Percentiles rank a stretch among this genome's conserved stretches.
Evolutionary conservation across 1,140 invertebrate genomes (phyloP).

Genomic region (Zaprionus inermis): DNA sequence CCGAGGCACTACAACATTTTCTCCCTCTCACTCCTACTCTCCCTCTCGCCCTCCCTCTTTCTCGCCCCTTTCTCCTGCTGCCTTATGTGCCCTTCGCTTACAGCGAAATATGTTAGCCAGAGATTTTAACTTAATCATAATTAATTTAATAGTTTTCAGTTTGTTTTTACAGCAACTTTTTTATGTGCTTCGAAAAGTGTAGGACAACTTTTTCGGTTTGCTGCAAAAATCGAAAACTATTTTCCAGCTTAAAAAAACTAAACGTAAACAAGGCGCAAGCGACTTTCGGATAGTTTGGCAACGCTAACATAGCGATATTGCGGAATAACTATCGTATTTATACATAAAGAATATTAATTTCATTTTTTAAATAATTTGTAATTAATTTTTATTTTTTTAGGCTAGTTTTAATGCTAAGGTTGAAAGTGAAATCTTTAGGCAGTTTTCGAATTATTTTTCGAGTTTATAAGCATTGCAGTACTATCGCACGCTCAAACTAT

Average conservation of each 20-base stretch:
- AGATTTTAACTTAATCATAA: slow-evolving; percentile 10
- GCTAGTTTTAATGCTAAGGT: too few relatives aligned
- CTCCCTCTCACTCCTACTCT: not conserved
- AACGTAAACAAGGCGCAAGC: not conserved
- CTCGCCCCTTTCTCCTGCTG: too few relatives aligned
- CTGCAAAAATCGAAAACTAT: not conserved
- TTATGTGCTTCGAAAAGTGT: not conserved
- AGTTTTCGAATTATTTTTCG: too few relatives aligned
- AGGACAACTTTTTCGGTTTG: not conserved
- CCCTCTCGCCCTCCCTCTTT: not conserved
- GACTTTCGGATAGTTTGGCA: not conserved
- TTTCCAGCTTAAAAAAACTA: not conserved
- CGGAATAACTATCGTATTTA: too few relatives aligned
- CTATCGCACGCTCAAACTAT: too few relatives aligned
- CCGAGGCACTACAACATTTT: not conserved
- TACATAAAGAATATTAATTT: too few relatives aligned
- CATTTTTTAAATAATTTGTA: too few relatives aligned
- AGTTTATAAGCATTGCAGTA: too few relatives aligned
- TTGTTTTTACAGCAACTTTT: slow-evolving; percentile 9
- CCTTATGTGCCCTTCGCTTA: not conserved
- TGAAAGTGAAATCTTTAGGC: too few relatives aligned
- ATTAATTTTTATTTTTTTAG: too few relatives aligned
- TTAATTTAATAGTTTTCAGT: slow-evolving; percentile 12
- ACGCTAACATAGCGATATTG: not conserved
- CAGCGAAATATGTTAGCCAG: slow-evolving; percentile 3